Conservation (phyloP, 2,113 vertebrate genomes). For the Gymnobelideus leadbeateri region DNA sequence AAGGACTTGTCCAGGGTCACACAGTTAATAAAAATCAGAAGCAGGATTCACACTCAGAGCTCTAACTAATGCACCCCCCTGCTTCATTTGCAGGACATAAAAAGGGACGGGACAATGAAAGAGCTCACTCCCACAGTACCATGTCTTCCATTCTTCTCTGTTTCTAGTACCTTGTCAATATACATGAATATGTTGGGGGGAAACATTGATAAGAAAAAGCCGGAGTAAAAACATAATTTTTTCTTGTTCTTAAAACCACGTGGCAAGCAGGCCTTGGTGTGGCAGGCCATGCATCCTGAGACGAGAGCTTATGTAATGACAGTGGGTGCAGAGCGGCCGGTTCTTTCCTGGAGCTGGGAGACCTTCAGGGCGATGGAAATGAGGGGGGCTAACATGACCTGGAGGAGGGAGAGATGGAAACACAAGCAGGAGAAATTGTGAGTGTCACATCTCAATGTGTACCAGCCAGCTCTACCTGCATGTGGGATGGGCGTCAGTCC, state of each 20-base stretch:
- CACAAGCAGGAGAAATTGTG: neutral
- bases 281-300: neutral
- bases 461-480: neutral
- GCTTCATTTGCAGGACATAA: neutral
- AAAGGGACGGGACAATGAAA: neutral
- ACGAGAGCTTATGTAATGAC: conserved; percentile 92
- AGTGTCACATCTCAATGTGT: neutral
- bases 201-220: neutral
- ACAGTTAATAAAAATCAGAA: neutral
- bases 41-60: neutral
- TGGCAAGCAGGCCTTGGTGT: neutral
- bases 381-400: conserved; percentile 97
- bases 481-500: too few species aligned
- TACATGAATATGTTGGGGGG: neutral
- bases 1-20: neutral
- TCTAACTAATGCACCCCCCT: neutral
- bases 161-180: neutral
- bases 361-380: conserved; percentile 95
- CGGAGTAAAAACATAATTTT: neutral
- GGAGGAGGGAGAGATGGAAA: conserved; percentile 52
- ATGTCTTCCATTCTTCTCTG: neutral
- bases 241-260: neutral
- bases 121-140: neutral
- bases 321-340: conserved; percentile 92
- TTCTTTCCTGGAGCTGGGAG: conserved; percentile 93